Percentiles rank a stretch among this genome's conserved stretches.
Evolutionary conservation across 2,113 vertebrate species (phyloP).

Genomic region (Bungarus multicinctus): DNA sequence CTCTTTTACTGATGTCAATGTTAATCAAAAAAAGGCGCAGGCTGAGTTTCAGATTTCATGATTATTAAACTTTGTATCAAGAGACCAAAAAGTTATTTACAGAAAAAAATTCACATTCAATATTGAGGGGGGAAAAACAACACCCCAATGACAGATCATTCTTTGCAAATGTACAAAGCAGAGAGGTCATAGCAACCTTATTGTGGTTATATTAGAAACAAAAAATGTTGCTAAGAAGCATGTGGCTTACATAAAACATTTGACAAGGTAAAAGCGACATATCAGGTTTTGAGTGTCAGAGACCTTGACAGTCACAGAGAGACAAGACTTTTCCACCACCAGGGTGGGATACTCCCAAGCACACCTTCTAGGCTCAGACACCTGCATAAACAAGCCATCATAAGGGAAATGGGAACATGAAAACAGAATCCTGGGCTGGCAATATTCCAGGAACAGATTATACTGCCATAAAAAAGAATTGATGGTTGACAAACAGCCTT

Average conservation of each 20-base stretch:
- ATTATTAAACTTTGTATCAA: constrained; percentile 15
- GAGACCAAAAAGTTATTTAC: constrained; percentile 17
- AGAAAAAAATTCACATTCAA: neutral
- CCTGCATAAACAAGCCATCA: neutral
- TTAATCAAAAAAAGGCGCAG: constrained; percentile 35
- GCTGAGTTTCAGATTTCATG: constrained; percentile 25
- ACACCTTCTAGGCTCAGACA: neutral
- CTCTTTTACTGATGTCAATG: constrained; percentile 36
- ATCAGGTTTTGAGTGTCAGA: neutral
- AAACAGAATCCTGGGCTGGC: neutral
- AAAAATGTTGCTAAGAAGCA: constrained; percentile 38
- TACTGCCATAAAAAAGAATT: neutral
- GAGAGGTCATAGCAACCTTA: constrained; percentile 1
- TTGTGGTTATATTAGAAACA: constrained; percentile 27
- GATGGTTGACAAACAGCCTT: neutral
- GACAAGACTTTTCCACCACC: neutral
- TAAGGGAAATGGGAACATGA: neutral
- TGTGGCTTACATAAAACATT: constrained; percentile 22
- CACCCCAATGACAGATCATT: neutral
- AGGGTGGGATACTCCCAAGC: neutral
- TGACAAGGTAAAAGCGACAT: neutral
- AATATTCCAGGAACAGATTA: neutral
- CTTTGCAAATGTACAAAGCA: constrained; percentile 21
- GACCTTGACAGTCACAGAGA: neutral
- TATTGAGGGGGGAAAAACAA: neutral